Percentiles rank a stretch among this genome's conserved stretches.
Evolutionary conservation across 1,140 invertebrate species (phyloP).

Genomic region (Drosophila gunungcola): DNA sequence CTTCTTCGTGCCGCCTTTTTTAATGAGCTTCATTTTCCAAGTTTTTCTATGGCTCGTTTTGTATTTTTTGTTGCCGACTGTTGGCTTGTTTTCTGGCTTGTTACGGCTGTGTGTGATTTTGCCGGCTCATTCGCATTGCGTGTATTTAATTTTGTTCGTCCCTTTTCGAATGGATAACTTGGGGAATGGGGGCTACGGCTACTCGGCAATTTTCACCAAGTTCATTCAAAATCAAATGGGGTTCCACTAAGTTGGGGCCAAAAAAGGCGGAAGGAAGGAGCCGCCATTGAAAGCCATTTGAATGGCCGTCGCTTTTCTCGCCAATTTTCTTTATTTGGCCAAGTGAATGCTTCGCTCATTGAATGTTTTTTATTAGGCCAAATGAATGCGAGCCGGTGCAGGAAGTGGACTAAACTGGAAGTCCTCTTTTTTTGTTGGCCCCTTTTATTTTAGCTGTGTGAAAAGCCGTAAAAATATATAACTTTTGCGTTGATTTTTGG

Average conservation of each 20-base stretch:
- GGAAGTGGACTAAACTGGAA: slow-evolving; percentile 45
- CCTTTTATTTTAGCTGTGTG: slow-evolving; percentile 38
- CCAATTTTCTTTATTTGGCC: slow-evolving; percentile 80
- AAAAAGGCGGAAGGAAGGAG: slow-evolving; percentile 20
- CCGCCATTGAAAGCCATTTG: slow-evolving; percentile 75
- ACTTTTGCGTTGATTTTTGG: slow-evolving; percentile 39
- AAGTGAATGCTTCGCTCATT: slow-evolving; percentile 64
- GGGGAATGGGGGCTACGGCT: background rate
- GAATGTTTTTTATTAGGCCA: slow-evolving; percentile 79
- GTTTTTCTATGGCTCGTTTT: slow-evolving; percentile 22
- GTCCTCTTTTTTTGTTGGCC: slow-evolving; percentile 16
- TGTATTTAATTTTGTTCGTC: slow-evolving; percentile 74
- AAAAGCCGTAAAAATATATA: slow-evolving; percentile 56
- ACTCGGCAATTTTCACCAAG: slow-evolving; percentile 72
- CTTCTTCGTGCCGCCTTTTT: slow-evolving; percentile 54
- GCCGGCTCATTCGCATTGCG: slow-evolving; percentile 53
- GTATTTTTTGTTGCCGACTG: slow-evolving; percentile 26
- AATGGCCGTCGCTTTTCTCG: slow-evolving; percentile 81
- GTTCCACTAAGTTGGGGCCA: slow-evolving; percentile 29
- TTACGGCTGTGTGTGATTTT: slow-evolving; percentile 59
- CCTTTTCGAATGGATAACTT: slow-evolving; percentile 19
- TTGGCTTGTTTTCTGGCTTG: slow-evolving; percentile 70
- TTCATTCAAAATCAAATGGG: slow-evolving; percentile 83
- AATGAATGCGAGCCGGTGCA: slow-evolving; percentile 65
- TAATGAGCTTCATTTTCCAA: slow-evolving; percentile 67